Base-by-base conservation (phyloP, 2,888 invertebrate species). In the Tribolium freemani region DNA sequence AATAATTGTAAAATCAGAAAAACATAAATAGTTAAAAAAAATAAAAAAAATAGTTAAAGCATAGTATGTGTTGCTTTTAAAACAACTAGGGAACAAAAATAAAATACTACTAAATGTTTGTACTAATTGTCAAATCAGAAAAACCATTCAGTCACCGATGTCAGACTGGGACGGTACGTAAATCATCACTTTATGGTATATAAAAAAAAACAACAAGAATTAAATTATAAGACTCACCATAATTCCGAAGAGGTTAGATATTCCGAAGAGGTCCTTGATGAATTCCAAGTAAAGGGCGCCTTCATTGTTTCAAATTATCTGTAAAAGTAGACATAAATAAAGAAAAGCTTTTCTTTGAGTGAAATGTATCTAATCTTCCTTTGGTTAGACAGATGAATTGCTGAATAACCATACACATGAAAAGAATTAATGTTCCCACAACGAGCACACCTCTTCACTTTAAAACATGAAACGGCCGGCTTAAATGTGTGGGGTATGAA, bases 351-450 rank as follows among this genome's bases (percentile, higher is more conserved):
- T 16, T 16, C 2, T 16, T 31, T 38, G 3, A n/a, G 9, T 38
- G 3, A 38, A 58, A 58, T 83, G 83, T 84, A 53, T 81, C 83
- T 75, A 73, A 80, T 79, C 78, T 69, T 79, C 82, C 84, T 84
- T 84, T 82, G 82, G 82, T 82, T 77, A 75, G 56, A 69, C 74
- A 73, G 75, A 78, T 53, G 11, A 54, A 44, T 56, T 48, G 53
- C 77, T 70, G 75, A 75, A 72, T 73, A 77, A 81, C 82, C 84
- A 82, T 84, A 84, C 84, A 84, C 83, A 78, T 76, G 79, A 80
- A 77, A 78, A 81, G 80, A 80, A 69, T 70, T 81, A 64, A 76
- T 84, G 82, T 84, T 80, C 84, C 84, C 84, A 84, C 82, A 80
- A 79, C 79, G 80, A 83, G 83, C 83, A 79, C 83, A 83, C 84